phyloP scores from a whole-genome alignment of 2,797 vertebrate species.

The Anomalospiza imberbis region DNA sequence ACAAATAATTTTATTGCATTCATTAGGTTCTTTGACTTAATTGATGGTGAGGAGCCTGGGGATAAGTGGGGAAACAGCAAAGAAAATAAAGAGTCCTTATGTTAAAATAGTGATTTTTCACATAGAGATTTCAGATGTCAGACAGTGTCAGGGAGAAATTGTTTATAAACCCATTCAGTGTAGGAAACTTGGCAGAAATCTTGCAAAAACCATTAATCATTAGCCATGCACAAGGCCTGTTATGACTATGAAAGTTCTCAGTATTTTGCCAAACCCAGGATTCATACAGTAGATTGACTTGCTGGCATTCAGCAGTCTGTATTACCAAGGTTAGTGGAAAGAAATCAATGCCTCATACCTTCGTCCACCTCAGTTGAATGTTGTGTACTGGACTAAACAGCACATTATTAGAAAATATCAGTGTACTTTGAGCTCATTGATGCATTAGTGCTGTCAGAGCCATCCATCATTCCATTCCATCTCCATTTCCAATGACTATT shows the following conservation, averaged over 20 bases:
- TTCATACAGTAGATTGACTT: background rate
- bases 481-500: slow-evolving; percentile 48
- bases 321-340: background rate
- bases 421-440: slow-evolving; percentile 57
- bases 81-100: background rate
- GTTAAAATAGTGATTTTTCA: background rate
- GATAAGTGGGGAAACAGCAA: background rate
- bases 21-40: background rate
- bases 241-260: background rate
- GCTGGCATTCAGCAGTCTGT: background rate
- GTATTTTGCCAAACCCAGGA: background rate
- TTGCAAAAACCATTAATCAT: background rate
- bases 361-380: background rate
- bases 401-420: slow-evolving; percentile 45
- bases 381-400: slow-evolving; percentile 62
- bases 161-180: background rate
- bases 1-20: background rate
- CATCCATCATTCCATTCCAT: slow-evolving; percentile 49
- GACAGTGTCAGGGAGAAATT: background rate
- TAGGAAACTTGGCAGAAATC: background rate
- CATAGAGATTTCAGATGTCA: background rate
- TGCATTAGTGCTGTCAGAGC: slow-evolving; percentile 43
- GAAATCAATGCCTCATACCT: background rate
- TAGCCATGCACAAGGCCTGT: background rate
- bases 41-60: background rate